phyloP scores from a whole-genome alignment of 1,140 invertebrate genomes.

The Hirudo medicinalis region DNA sequence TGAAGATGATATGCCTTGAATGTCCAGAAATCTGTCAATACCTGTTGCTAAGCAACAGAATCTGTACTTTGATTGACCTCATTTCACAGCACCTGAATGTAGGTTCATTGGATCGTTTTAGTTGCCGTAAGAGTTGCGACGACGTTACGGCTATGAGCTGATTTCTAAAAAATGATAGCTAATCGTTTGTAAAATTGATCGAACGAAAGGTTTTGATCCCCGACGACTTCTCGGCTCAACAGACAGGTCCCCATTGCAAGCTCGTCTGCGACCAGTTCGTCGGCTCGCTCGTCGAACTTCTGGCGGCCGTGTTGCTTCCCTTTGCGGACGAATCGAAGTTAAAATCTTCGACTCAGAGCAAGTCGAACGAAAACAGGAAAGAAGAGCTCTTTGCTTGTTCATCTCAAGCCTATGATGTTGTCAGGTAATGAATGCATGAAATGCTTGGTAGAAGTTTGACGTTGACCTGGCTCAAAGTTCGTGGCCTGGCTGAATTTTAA shows the following conservation, averaged over 20 bases:
- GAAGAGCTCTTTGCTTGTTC: slow-evolving; percentile 26
- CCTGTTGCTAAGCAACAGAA: slow-evolving; percentile 56
- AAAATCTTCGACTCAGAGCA: background rate
- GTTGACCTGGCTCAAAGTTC: too few species aligned
- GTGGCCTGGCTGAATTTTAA: too few species aligned
- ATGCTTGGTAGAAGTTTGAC: too few species aligned
- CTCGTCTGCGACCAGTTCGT: slow-evolving; percentile 32
- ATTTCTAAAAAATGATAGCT: too few species aligned
- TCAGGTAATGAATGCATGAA: slow-evolving; percentile 28
- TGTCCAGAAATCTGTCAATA: slow-evolving; percentile 50
- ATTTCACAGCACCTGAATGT: slow-evolving; percentile 55
- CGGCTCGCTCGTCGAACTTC: slow-evolving; percentile 31
- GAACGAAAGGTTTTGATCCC: slow-evolving; percentile 14
- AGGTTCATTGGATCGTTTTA: slow-evolving; percentile 33
- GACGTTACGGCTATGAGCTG: too few species aligned
- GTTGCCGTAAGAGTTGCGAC: background rate
- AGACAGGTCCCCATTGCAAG: background rate
- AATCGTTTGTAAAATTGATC: background rate
- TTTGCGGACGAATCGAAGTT: slow-evolving; percentile 28
- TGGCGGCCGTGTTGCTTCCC: slow-evolving; percentile 32
- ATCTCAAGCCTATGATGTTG: slow-evolving; percentile 34
- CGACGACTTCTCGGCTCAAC: slow-evolving; percentile 7
- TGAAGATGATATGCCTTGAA: slow-evolving; percentile 45
- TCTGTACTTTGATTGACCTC: slow-evolving; percentile 54
- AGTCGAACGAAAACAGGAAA: background rate